Evolutionary conservation across 2,113 vertebrate genomes (phyloP).

Genomic region (Macquaria australasica): DNA sequence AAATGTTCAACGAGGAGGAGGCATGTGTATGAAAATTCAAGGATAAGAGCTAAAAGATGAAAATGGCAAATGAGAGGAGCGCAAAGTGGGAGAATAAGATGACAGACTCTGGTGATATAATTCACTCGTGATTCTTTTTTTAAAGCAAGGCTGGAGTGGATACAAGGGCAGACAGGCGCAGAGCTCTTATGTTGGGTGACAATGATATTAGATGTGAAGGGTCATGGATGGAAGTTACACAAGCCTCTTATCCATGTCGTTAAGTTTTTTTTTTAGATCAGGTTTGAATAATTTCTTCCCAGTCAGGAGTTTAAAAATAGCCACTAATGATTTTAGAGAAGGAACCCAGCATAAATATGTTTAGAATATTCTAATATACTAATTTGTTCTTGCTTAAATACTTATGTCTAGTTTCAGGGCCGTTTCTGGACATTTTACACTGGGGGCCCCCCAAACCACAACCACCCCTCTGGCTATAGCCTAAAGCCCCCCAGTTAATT

Average conservation of each 20-base stretch:
- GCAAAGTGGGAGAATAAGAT: constrained; percentile 6
- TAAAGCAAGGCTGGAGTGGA: constrained; percentile 27
- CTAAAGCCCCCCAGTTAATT: too few species aligned
- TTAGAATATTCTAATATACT: background rate
- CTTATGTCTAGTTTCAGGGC: too few species aligned
- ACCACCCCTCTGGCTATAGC: too few species aligned
- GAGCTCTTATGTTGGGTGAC: constrained; percentile 32
- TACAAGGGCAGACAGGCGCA: constrained; percentile 43
- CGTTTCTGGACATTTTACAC: too few species aligned
- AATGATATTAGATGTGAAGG: constrained; percentile 50
- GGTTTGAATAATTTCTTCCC: background rate
- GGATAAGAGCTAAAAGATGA: constrained; percentile 12
- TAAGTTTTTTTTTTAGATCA: background rate
- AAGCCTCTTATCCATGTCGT: constrained; percentile 15
- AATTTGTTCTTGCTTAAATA: background rate
- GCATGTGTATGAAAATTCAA: constrained; percentile 9
- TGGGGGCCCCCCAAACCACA: too few species aligned
- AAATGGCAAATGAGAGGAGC: constrained; percentile 2
- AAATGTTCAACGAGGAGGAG: background rate
- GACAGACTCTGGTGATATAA: constrained; percentile 23
- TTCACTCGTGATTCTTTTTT: constrained; percentile 34
- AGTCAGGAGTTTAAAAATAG: background rate
- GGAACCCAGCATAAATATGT: background rate
- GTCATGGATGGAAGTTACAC: constrained; percentile 33
- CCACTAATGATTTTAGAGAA: background rate